Evolutionary conservation across 1,140 invertebrate genomes (phyloP).

Genomic region (Ooceraea biroi): DNA sequence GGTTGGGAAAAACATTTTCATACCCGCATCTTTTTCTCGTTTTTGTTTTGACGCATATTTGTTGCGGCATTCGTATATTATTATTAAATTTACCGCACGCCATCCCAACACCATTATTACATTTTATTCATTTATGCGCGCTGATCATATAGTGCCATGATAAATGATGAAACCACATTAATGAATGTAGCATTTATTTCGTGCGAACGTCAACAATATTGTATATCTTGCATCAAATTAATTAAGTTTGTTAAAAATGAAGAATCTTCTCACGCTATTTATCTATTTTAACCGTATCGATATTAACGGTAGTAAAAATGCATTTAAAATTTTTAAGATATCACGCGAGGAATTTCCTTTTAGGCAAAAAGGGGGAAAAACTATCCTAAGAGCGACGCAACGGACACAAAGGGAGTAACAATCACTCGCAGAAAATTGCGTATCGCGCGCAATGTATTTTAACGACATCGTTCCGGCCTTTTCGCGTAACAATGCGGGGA

Average conservation of each 20-base stretch:
- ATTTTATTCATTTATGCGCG: not conserved
- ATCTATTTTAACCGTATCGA: not conserved
- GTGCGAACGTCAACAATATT: slow-evolving; percentile 5
- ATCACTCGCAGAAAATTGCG: slow-evolving; percentile 29
- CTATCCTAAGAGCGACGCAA: not conserved
- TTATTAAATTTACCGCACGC: not conserved
- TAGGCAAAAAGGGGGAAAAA: not conserved
- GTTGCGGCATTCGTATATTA: not conserved
- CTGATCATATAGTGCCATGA: not conserved
- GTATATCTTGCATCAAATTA: not conserved
- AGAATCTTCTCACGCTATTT: not conserved
- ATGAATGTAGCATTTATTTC: slow-evolving; percentile 7
- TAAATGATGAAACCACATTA: not conserved
- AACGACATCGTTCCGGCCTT: slow-evolving; percentile 35
- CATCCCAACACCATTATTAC: not conserved
- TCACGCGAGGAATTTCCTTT: slow-evolving; percentile 9
- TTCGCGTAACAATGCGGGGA: slow-evolving; percentile 30
- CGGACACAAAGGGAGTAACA: slow-evolving; percentile 1
- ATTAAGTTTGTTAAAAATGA: slow-evolving; percentile 7
- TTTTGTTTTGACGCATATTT: not conserved
- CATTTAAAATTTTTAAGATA: slow-evolving; percentile 1
- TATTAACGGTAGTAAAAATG: not conserved
- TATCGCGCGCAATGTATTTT: slow-evolving; percentile 41
- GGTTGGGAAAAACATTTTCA: too few species aligned
- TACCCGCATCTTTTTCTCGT: too few species aligned